These are phyloP conservation scores for Radopholus similis DNA, from an alignment of 1,140 invertebrate genomes.

Conservation along the genomic window DNA sequence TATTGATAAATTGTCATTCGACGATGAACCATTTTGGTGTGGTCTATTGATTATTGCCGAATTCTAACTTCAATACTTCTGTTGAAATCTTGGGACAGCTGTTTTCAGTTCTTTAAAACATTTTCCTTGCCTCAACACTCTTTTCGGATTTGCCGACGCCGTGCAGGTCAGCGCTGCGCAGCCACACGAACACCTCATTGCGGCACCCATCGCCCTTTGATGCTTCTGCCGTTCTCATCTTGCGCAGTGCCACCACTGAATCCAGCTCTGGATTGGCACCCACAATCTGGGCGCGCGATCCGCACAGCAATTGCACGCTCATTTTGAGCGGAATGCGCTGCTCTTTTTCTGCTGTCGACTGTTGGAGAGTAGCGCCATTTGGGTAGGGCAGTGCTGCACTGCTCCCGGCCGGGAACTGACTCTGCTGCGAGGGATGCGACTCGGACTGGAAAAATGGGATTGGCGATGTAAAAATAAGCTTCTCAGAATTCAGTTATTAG, in stretches of 20 bases:
- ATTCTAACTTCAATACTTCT: no score
- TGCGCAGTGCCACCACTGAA: no score
- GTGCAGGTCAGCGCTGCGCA: conserved; percentile 23
- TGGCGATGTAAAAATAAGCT: background rate
- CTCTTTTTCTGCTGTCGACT: conserved; percentile 1
- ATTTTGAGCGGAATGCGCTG: background rate
- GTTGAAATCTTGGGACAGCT: no score
- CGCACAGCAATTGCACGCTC: background rate
- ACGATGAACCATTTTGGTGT: no score
- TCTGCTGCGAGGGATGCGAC: background rate
- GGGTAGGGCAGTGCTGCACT: background rate
- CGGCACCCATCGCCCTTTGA: background rate
- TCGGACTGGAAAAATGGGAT: background rate
- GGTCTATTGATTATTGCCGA: no score
- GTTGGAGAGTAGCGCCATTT: background rate
- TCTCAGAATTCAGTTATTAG: background rate
- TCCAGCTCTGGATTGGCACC: no score
- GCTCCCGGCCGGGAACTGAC: background rate
- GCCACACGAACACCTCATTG: conserved; percentile 22
- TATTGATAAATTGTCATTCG: no score
- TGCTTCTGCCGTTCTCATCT: background rate
- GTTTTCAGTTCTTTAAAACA: no score
- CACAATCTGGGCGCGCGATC: background rate
- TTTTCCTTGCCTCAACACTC: conserved; percentile 6
- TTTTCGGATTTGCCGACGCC: conserved; percentile 16